Evolutionary conservation across 2,888 invertebrate genomes (phyloP), one percentile per base, ranked within the genome.

Genomic region (Rambutsinella grinnellia): DNA sequence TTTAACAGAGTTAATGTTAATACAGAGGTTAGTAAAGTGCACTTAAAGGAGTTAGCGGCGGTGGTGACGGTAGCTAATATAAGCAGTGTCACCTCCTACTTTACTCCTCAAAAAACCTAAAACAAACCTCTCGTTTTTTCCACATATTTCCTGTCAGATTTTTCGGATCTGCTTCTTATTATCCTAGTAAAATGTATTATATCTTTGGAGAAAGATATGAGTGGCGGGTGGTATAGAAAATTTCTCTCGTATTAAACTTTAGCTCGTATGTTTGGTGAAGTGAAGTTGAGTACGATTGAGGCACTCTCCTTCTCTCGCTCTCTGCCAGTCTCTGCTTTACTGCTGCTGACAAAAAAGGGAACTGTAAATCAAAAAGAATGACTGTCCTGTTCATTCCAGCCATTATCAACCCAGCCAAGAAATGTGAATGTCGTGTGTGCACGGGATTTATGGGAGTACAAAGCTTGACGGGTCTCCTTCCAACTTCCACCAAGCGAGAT

Each of bases 371-470:
- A 76, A 76, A 36, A 76, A 76, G 76, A 76, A 76, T 76, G 76
- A 70, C 76, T 76, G 76, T 76, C 76, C 76, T 70, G 57, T 74
- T 63, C 70, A 71, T 62, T 76, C 76, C 76, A 76, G 76, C 76
- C 76, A 76, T 76, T 76, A 76, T 76, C 76, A 76, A 76, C 69
- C 76, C 69, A 76, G 76, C 76, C 76, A 76, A 76, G 76, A 76
- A 76, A 76, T 76, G 76, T 76, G 76, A 65, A 76, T 76, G 76
- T 70, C 68, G 76, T 74, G 74, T 69, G 65, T 69, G 70, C 54
- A 27, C 56, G 70, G 70, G 70, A 70, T 76, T 70, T 69, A 76
- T 70, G 70, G 63, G 70, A 69, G 70, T 65, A 76, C 66, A 76
- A 70, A 60, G 69, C 69, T 51, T 58, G 67, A 58, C 67, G 47